Percentiles rank a stretch among this genome's conserved stretches.
Evolutionary conservation across 2,888 invertebrate species (phyloP).

Genomic region (Blastobasis lacticolella): DNA sequence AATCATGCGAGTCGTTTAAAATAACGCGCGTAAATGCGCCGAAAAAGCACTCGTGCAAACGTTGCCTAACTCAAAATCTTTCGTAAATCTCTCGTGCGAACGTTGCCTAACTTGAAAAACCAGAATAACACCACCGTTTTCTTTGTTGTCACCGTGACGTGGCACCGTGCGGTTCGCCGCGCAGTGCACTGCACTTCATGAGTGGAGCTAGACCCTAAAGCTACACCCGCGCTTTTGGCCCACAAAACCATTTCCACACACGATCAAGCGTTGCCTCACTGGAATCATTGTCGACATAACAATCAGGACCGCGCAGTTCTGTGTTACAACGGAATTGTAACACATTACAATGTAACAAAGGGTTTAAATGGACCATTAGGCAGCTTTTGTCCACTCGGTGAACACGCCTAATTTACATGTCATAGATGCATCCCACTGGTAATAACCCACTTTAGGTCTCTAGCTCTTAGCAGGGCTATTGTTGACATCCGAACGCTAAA

Average conservation of each 20-base stretch:
- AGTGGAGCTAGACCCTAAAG: background rate
- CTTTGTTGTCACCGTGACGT: too few species aligned
- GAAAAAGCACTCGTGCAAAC: too few species aligned
- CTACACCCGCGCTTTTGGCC: background rate
- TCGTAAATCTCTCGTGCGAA: too few species aligned
- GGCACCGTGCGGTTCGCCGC: too few species aligned
- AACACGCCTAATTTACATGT: too few species aligned
- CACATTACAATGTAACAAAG: constrained; percentile 35
- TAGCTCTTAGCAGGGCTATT: background rate
- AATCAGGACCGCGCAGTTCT: background rate
- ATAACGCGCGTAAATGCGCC: too few species aligned
- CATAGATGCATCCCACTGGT: too few species aligned
- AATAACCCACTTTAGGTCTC: background rate
- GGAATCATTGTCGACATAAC: constrained; percentile 27
- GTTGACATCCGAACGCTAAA: background rate
- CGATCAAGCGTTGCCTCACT: constrained; percentile 36
- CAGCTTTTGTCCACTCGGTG: constrained; percentile 20
- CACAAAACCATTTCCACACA: constrained; percentile 23
- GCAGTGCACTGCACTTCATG: too few species aligned
- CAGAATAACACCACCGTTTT: too few species aligned
- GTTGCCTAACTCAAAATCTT: too few species aligned
- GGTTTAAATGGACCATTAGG: constrained; percentile 59
- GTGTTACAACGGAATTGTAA: constrained; percentile 17
- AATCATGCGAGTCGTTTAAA: too few species aligned
- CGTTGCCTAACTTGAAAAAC: too few species aligned